These are phyloP conservation scores for Megalurothrips usitatus DNA, from an alignment of 2,888 invertebrate species.

Conservation along the genomic window DNA sequence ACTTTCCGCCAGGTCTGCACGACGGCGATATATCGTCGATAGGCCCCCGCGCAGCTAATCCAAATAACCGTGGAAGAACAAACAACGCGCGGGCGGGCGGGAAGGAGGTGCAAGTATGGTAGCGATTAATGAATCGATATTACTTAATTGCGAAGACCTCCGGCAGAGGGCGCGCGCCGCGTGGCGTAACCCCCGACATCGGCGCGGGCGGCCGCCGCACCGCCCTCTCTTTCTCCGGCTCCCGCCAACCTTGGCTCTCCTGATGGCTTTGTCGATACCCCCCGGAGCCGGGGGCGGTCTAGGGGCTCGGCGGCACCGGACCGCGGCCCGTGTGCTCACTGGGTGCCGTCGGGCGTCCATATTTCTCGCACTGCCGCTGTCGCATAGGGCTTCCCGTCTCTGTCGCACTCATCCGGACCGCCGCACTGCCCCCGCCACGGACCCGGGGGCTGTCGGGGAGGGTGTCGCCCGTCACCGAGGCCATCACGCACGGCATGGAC, in stretches of 20 bases:
- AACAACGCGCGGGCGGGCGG: neutral
- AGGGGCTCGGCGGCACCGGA: too few relatives aligned
- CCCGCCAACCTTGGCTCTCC: neutral
- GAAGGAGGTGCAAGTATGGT: conserved; percentile 2
- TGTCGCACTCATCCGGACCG: too few relatives aligned
- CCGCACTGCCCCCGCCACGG: too few relatives aligned
- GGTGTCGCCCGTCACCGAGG: too few relatives aligned
- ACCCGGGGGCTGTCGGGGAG: too few relatives aligned
- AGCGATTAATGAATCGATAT: conserved; percentile 22
- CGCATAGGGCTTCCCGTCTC: too few relatives aligned
- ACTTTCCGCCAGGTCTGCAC: neutral
- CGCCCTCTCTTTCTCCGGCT: neutral
- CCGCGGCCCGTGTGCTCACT: too few relatives aligned
- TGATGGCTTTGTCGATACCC: conserved; percentile 15
- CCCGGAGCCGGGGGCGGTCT: neutral
- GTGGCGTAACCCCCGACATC: neutral
- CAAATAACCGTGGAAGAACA: conserved; percentile 13
- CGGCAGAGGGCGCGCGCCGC: neutral
- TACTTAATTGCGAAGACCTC: conserved; percentile 26
- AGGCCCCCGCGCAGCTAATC: neutral
- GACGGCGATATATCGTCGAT: neutral
- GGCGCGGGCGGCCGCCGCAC: neutral
- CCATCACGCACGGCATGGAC: neutral
- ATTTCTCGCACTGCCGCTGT: too few relatives aligned
- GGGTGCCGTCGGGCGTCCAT: too few relatives aligned